Evolutionary conservation across 2,797 vertebrate species (phyloP).

Genomic region (Garrulus glandarius): DNA sequence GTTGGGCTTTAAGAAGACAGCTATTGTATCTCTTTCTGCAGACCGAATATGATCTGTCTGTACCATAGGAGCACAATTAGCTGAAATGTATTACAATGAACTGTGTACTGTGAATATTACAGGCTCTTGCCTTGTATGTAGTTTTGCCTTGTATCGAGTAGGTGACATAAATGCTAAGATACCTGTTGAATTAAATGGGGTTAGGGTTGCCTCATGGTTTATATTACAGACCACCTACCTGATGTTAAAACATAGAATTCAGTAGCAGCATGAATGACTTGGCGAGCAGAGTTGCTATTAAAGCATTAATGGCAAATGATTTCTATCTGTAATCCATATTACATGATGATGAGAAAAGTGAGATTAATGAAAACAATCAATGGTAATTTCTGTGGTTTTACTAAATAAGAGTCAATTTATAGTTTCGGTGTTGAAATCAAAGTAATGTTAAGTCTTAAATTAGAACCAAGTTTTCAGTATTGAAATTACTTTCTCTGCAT

Average conservation of each 20-base stretch:
- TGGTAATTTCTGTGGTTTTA: conserved; percentile 68
- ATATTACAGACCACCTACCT: neutral
- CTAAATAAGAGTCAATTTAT: conserved; percentile 70
- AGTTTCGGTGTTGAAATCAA: conserved; percentile 52
- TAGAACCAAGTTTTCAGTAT: neutral
- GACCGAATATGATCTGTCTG: neutral
- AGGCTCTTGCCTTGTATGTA: neutral
- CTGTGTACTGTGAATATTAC: neutral
- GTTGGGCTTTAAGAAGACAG: neutral
- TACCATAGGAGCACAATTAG: neutral
- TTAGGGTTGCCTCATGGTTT: neutral
- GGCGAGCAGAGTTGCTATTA: conserved; percentile 51
- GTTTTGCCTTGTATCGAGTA: neutral
- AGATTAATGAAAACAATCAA: conserved; percentile 76
- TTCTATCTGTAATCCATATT: conserved; percentile 69
- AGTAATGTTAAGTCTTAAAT: conserved; percentile 4
- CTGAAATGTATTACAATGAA: neutral
- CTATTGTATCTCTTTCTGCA: neutral
- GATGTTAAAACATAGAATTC: conserved; percentile 33
- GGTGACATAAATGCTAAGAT: neutral
- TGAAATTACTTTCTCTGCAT: neutral
- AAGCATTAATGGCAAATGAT: conserved; percentile 62
- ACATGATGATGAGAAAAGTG: conserved; percentile 69
- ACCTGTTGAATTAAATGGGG: neutral
- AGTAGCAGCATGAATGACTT: conserved; percentile 15